Evolutionary conservation across 2,888 invertebrate species (phyloP).

Genomic region (Koerneria pararmatus): DNA sequence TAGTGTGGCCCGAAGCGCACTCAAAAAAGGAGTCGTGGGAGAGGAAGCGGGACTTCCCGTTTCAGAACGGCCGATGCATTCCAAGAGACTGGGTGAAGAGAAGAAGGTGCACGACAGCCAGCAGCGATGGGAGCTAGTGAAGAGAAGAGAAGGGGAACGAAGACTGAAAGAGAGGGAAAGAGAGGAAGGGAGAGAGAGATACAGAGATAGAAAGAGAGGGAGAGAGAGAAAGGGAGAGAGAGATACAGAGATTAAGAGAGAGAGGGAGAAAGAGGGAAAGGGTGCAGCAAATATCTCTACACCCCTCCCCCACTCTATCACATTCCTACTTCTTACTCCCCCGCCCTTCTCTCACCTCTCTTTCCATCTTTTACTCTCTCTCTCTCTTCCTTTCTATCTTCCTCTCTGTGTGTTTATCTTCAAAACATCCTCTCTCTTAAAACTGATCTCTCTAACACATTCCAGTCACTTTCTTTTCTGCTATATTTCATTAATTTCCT

Average conservation of each 20-base stretch:
- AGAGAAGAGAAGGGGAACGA: not conserved
- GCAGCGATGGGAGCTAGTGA: conserved; percentile 4
- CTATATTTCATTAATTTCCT: not conserved
- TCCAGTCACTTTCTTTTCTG: not conserved
- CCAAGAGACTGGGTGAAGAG: too few species aligned
- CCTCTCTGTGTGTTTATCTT: not conserved
- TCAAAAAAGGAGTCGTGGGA: not conserved
- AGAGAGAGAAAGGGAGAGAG: conserved; percentile 14
- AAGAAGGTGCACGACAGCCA: conserved; percentile 2
- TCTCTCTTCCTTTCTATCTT: not conserved
- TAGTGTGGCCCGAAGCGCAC: not conserved
- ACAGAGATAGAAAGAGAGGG: conserved; percentile 1
- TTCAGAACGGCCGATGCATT: too few species aligned
- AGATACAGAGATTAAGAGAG: conserved; percentile 2
- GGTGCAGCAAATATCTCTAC: too few species aligned
- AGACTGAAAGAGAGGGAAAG: conserved; percentile 17
- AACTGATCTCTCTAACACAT: not conserved
- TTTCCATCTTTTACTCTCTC: not conserved
- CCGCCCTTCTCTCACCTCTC: conserved; percentile 11
- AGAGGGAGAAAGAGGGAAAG: not conserved
- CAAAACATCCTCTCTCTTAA: not conserved
- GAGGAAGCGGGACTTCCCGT: too few species aligned
- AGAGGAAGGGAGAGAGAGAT: conserved; percentile 3
- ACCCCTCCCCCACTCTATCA: too few species aligned
- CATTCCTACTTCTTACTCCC: not conserved